These are phyloP conservation scores for Lucinisca nassula DNA, from an alignment of 2,888 invertebrate species.

Conservation along the genomic window DNA sequence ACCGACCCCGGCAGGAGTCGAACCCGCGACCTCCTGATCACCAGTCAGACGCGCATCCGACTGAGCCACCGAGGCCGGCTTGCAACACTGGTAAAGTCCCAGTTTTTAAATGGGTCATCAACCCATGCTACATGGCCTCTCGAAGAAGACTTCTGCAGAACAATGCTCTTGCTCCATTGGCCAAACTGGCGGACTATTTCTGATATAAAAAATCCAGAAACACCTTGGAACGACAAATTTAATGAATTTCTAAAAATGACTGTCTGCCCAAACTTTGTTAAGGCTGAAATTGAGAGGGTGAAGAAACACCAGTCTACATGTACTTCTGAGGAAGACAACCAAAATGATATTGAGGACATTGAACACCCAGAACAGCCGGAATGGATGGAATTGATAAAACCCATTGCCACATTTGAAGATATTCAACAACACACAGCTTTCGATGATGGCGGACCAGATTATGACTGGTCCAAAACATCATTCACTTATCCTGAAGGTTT, in stretches of 20 bases:
- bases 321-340: background rate
- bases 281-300: constrained; percentile 61
- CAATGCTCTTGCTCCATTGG: constrained; percentile 60
- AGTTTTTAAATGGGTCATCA: background rate
- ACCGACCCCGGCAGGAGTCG: too few relatives aligned
- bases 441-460: constrained; percentile 71
- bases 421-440: constrained; percentile 42
- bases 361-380: constrained; percentile 47
- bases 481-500: constrained; percentile 20
- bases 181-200: constrained; percentile 65
- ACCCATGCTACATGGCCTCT: constrained; percentile 60
- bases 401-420: constrained; percentile 21
- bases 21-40: too few relatives aligned
- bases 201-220: constrained; percentile 57
- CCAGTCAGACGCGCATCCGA: too few relatives aligned
- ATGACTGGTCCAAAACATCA: constrained; percentile 43
- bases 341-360: constrained; percentile 1
- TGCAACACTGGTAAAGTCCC: constrained; percentile 34
- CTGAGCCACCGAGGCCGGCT: too few relatives aligned
- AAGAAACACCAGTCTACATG: background rate
- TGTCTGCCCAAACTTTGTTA: constrained; percentile 62
- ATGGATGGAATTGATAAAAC: constrained; percentile 64
- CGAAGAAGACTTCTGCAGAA: constrained; percentile 48
- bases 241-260: constrained; percentile 39
- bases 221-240: constrained; percentile 56